Evolutionary conservation across 2,113 vertebrate species (phyloP), one percentile per base, ranked within the genome.

Genomic region (Podocnemis expansa): DNA sequence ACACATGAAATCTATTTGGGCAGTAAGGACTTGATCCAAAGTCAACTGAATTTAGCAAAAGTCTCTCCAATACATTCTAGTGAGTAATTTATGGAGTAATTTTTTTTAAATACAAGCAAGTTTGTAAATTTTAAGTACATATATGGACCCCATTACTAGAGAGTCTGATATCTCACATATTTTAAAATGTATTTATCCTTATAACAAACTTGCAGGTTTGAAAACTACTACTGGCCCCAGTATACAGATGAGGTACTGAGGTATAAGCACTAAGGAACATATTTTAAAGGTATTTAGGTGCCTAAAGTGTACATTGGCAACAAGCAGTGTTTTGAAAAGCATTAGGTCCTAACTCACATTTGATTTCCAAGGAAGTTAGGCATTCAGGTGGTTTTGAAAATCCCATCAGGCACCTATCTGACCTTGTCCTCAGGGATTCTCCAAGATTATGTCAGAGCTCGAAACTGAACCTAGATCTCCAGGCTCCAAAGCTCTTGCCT

Each of bases 71-170:
- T 51, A 51, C 11, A 14, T 51, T 51, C 91, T 95, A 95, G 90
- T 94, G 94, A 91, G 95, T 91, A 95, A 97, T 93, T 93, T 93
- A 67, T 67, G 82, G 81, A 93, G 90, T 88, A 87, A 75, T 76
- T 93, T 95, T 85, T n/a, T 93, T 93, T 93, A 80, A 96, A 88
- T 88, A 96, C 93, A 73, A 73, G 11, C 21, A 73, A 73, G 67
- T 73, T 34, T 70, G 34, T 31, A 29, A 22, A 41, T 73, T 73
- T 22, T 41, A 73, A 73, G 19, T 24, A 38, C n/a, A 17, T 38
- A 24, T 17, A 73, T 41, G 38, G n/a, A 10, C 19, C 67, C n/a
- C n/a, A 22, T 41, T 41, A 21, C 10, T 21, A 73, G 38, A 24
- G 21, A 41, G 41, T 73, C n/a, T 24, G 34, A 73, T 73, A n/a